phyloP scores from a whole-genome alignment of 1,140 invertebrate genomes.

The Pemphigus obesinymphae region DNA sequence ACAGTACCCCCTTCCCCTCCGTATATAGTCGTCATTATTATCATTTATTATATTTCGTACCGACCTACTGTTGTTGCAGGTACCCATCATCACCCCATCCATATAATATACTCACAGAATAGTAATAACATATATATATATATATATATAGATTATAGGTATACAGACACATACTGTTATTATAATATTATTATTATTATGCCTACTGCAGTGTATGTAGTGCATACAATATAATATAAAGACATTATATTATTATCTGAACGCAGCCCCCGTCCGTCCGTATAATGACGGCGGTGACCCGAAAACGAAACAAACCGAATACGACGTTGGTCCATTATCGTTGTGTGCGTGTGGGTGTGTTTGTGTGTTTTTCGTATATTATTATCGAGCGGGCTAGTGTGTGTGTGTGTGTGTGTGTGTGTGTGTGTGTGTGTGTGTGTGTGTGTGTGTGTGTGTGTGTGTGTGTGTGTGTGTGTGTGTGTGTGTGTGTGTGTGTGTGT shows the following conservation, averaged over 20 bases:
- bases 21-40: background rate
- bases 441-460: too few relatives aligned
- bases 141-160: too few relatives aligned
- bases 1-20: background rate
- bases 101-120: too few relatives aligned
- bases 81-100: background rate
- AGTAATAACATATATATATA: too few relatives aligned
- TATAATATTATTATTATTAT: constrained; percentile 6
- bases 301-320: background rate
- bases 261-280: background rate
- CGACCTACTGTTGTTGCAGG: background rate
- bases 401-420: too few relatives aligned
- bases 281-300: background rate
- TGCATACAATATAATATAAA: background rate
- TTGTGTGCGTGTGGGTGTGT: too few relatives aligned
- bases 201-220: background rate
- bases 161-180: background rate
- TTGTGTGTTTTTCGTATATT: background rate
- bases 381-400: background rate
- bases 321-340: background rate
- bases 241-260: background rate
- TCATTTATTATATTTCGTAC: background rate
- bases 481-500: background rate
- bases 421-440: too few relatives aligned
- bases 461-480: background rate